These are phyloP conservation scores for Eupithecia subumbrata DNA, from an alignment of 2,888 invertebrate genomes.

Conservation along the genomic window DNA sequence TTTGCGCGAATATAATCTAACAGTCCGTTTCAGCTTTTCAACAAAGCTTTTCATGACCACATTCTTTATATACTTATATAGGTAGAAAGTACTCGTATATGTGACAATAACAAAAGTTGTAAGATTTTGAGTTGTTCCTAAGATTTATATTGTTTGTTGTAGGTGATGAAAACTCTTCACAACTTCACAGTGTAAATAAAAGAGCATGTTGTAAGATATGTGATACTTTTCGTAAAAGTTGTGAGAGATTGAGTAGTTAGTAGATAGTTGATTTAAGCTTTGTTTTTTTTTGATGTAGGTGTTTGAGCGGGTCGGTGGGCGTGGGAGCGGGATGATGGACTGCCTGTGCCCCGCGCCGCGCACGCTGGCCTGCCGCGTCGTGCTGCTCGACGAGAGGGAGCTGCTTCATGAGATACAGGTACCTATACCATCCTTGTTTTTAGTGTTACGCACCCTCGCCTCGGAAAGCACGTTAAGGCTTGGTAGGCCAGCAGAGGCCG, in stretches of 20 bases:
- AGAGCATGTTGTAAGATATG: not conserved
- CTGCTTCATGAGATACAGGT: slow-evolving; percentile 91
- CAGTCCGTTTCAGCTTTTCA: not conserved
- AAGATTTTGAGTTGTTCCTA: not conserved
- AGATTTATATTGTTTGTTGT: not conserved
- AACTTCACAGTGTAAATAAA: not conserved
- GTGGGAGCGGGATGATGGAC: slow-evolving; percentile 76
- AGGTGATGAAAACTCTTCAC: not conserved
- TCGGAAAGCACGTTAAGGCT: not conserved
- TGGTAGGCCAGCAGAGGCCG: no score
- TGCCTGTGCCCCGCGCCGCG: slow-evolving; percentile 85
- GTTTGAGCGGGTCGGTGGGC: slow-evolving; percentile 45
- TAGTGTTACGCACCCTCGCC: not conserved
- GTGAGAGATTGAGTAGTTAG: not conserved
- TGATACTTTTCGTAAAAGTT: not conserved
- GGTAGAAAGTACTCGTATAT: not conserved
- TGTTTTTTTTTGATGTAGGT: slow-evolving; percentile 49
- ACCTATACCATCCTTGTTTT: no score
- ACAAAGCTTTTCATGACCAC: not conserved
- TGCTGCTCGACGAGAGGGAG: slow-evolving; percentile 95
- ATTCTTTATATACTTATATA: not conserved
- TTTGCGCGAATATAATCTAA: not conserved
- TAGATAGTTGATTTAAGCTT: no score
- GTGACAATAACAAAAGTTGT: not conserved
- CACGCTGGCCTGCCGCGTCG: slow-evolving; percentile 90